These are phyloP conservation scores for Sialis fuliginosa DNA, from an alignment of 2,888 invertebrate species.

Conservation along the genomic window DNA sequence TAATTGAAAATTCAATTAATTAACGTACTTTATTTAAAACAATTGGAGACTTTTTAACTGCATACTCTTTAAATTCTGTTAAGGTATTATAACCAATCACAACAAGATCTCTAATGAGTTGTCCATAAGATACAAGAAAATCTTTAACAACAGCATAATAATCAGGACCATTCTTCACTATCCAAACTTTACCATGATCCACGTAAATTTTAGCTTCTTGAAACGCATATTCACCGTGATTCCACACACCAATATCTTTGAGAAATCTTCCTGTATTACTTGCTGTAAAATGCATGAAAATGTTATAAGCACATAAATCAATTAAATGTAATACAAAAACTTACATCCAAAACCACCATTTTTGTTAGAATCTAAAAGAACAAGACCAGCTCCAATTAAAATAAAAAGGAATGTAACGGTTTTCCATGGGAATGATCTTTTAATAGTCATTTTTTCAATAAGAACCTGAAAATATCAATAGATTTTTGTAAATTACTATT, in stretches of 20 bases:
- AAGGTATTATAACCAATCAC: conserved; percentile 32
- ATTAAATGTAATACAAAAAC: conserved; percentile 14
- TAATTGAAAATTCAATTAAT: background rate
- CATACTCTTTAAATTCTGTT: conserved; percentile 14
- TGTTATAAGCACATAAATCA: background rate
- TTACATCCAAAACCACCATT: conserved; percentile 52
- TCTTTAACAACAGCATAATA: conserved; percentile 39
- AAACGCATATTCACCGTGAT: conserved; percentile 44
- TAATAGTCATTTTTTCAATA: conserved; percentile 26
- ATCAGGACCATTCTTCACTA: conserved; percentile 49
- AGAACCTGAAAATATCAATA: conserved; percentile 21
- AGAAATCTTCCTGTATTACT: conserved; percentile 46
- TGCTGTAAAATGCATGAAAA: conserved; percentile 24
- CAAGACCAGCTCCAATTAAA: conserved; percentile 35
- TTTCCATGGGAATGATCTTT: conserved; percentile 46
- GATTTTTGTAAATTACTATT: too few relatives aligned
- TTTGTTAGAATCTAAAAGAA: conserved; percentile 45
- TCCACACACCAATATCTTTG: conserved; percentile 43
- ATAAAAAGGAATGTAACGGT: conserved; percentile 43
- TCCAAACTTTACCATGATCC: conserved; percentile 43
- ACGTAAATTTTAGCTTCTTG: conserved; percentile 38
- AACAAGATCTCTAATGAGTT: conserved; percentile 38
- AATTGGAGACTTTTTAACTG: conserved; percentile 25
- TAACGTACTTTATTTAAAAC: conserved; percentile 33
- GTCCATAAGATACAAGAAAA: conserved; percentile 39